Base-by-base conservation (phyloP, 1,140 invertebrate species). In the Pogonognathellus flavescens region DNA sequence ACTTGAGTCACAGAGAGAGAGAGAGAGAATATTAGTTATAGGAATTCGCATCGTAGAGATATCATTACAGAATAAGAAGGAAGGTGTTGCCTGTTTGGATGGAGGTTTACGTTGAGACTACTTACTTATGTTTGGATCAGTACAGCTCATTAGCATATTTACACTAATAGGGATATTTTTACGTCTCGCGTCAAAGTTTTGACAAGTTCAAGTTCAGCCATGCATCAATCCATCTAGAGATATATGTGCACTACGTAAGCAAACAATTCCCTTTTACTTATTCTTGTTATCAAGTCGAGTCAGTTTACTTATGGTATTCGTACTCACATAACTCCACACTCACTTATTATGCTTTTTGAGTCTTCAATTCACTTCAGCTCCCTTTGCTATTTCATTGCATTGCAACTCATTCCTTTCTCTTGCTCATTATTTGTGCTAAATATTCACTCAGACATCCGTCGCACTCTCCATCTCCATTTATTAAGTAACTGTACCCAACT, bases 131-230 rank as follows among this genome's bases (percentile, higher is more conserved):
- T 6, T 41, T 41, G 31, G 31, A 41, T 41, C 13, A 72, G 41
- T n/a, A 50, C 41, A 76, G 16, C 41, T 50, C 41, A 76, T 76
- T 76, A 76, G 41, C 70, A 76, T 76, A 11, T 76, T 76, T 76
- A 76, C 70, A 76, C 70, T 76, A 76, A 76, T 76, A 76, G 70
- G 41, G 31, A 18, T 76, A 76, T 76, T 76, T 76, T 76, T 76
- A 76, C 70, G 70, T 76, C 70, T 76, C 70, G 70, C 70, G 70
- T 76, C 70, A 18, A 76, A 76, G 70, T 76, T 76, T 76, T 76
- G 70, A 76, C 70, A 76, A 76, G 70, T 76, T 76, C 70, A 76
- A 76, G 70, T 76, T 76, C 70, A 76, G 70, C 70, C 70, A 76
- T 76, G 70, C 70, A 76, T 76, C 70, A 76, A 50, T 16, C 18